Evolutionary conservation across 1,140 invertebrate species (phyloP), one percentile per base, ranked within the genome.

Genomic region (Pogonognathellus flavescens): DNA sequence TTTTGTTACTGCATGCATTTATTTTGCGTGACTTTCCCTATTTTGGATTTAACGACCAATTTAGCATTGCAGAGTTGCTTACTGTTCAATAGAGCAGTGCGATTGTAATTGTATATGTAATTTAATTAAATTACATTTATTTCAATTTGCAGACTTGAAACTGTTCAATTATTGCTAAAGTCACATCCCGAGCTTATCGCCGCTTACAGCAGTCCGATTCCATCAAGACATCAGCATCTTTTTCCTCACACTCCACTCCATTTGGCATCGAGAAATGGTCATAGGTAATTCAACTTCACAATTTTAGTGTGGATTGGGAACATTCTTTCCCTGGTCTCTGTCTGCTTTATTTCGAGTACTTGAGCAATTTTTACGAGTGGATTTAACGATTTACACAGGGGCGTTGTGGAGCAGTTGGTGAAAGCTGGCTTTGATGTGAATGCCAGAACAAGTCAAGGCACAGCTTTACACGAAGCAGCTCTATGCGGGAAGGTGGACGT

Each of bases 391-490:
- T 41, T 41, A 41, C 31, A 3, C 80, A 96, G 95, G 91, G 93
- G 94, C 55, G 96, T 98, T 16, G 96, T 98, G 50, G 94, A 94
- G 88, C 93, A 95, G 0, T 92, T 99, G 7, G 91, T 98, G 60
- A 93, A 94, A 20, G 95, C 96, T 55, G 97, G 97, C 1, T 94
- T 98, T 88, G 94, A 96, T 89, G 95, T 98, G 0, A 98, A 99
- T 91, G 93, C 96, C 0, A 92, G 95, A 87, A 98, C 97, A 1
- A 93, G 94, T 80, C 93, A 94, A 41, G 98, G 98, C 0, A 97
- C 96, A 1, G 96, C 97, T 0, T 92, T 99, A 85, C 98, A 99
- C 91, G 97, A 99, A 89, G 97, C 97, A 1, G 97, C 97, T 0
- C 93, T 98, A 8, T 98, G 95, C 91, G 97, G 97, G 80, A 98